A percentile compares a stretch with the other conserved stretches of the same genome.
These are phyloP conservation scores for Papilio demoleus DNA, from an alignment of 2,888 invertebrate genomes.

Conservation along the genomic window DNA sequence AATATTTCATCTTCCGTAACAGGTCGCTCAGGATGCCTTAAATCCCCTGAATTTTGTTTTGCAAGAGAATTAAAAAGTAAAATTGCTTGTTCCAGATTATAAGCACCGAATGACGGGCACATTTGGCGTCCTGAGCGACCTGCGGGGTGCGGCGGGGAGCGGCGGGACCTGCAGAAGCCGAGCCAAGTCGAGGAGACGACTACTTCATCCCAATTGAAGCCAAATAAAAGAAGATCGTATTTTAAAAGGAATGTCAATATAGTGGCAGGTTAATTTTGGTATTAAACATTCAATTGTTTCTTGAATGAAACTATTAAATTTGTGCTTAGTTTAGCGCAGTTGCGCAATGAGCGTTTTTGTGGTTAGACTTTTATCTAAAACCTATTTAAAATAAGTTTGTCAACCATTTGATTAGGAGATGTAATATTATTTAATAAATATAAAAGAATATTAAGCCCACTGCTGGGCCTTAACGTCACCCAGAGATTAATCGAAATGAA, in stretches of 20 bases:
- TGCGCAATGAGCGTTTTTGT: too few species aligned
- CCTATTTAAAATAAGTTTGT: too few species aligned
- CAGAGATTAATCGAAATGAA: too few species aligned
- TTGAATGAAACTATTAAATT: neutral
- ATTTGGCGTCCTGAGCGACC: constrained; percentile 77
- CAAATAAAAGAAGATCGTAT: neutral
- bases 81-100: constrained; percentile 82
- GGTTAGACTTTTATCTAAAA: too few species aligned
- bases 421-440: too few species aligned
- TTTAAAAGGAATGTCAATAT: too few species aligned
- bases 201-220: neutral
- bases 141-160: constrained; percentile 52
- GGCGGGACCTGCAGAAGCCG: constrained; percentile 1
- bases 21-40: constrained; percentile 78
- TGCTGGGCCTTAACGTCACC: too few species aligned
- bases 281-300: neutral
- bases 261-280: too few species aligned
- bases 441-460: too few species aligned
- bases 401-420: too few species aligned
- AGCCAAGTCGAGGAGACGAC: neutral
- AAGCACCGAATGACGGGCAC: constrained; percentile 78
- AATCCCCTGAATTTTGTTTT: constrained; percentile 56
- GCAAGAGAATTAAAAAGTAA: constrained; percentile 69
- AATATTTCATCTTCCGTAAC: constrained; percentile 53
- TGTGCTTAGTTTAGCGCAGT: too few species aligned